Percentiles rank a stretch among this genome's conserved stretches.
These are phyloP conservation scores for Sinocyclocheilus anshuiensis DNA, from an alignment of 2,113 vertebrate species.

Conservation along the genomic window DNA sequence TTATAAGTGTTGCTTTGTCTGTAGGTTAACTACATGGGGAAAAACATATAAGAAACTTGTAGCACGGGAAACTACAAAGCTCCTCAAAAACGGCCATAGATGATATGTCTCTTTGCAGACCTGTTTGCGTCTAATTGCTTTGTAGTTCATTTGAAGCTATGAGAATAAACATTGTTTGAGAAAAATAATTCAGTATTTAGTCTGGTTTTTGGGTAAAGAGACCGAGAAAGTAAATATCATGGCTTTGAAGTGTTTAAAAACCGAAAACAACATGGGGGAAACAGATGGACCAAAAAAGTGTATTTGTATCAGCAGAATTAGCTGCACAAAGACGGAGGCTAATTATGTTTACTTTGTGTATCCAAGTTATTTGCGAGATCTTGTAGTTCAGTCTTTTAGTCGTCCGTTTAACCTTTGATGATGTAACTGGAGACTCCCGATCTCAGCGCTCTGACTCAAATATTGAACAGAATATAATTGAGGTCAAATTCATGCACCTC, in stretches of 20 bases:
- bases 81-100: background rate
- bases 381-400: constrained; percentile 19
- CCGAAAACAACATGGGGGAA: background rate
- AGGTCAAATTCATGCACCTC: background rate
- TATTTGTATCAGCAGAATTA: background rate
- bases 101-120: background rate
- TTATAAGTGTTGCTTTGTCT: background rate
- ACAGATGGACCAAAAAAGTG: background rate
- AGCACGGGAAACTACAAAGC: background rate
- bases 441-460: background rate
- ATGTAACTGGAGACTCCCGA: background rate
- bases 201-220: background rate
- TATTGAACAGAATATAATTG: constrained; percentile 3
- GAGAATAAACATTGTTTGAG: background rate
- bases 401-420: constrained; percentile 12
- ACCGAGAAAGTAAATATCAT: background rate
- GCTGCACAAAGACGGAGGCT: background rate
- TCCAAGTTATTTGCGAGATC: constrained; percentile 11
- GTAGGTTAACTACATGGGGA: background rate
- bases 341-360: constrained; percentile 17
- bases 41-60: background rate
- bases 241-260: constrained; percentile 17
- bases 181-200: constrained; percentile 11
- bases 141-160: background rate
- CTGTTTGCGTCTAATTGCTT: constrained; percentile 20